Percentiles rank a stretch among this genome's conserved stretches.
These are phyloP conservation scores for Tamandua tetradactyla DNA, from an alignment of 2,797 vertebrate species.

Conservation along the genomic window DNA sequence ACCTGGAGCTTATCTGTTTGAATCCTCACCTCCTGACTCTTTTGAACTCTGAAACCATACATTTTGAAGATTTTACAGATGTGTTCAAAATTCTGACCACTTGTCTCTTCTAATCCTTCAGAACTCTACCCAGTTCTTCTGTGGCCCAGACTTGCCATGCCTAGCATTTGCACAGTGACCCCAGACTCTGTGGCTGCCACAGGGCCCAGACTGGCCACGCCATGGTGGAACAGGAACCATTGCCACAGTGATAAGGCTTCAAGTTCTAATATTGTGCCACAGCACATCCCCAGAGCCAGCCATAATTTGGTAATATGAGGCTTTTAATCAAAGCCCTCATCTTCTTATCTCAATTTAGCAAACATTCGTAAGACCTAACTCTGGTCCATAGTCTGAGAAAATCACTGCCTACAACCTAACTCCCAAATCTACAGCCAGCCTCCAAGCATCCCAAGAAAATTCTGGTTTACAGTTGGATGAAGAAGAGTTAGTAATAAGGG, in stretches of 20 bases:
- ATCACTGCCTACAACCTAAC: neutral
- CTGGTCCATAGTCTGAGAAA: neutral
- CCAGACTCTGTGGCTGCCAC: neutral
- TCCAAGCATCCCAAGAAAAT: neutral
- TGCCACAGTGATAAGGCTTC: neutral
- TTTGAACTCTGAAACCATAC: neutral
- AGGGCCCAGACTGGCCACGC: no score
- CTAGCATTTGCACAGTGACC: neutral
- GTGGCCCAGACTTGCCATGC: neutral
- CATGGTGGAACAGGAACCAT: neutral
- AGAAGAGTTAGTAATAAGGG: neutral
- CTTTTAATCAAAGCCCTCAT: neutral
- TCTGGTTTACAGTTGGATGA: neutral
- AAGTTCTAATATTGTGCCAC: rapidly evolving
- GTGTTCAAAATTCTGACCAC: neutral
- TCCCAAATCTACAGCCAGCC: neutral
- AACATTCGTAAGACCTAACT: neutral
- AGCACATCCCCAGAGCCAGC: neutral
- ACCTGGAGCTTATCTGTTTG: neutral
- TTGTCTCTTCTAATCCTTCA: neutral
- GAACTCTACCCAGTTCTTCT: neutral
- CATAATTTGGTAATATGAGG: neutral
- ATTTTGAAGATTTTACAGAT: neutral
- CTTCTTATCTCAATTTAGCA: neutral
- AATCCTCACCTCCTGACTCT: neutral